Conservation (phyloP, 1,140 invertebrate genomes). For the Caligus rogercresseyi region DNA sequence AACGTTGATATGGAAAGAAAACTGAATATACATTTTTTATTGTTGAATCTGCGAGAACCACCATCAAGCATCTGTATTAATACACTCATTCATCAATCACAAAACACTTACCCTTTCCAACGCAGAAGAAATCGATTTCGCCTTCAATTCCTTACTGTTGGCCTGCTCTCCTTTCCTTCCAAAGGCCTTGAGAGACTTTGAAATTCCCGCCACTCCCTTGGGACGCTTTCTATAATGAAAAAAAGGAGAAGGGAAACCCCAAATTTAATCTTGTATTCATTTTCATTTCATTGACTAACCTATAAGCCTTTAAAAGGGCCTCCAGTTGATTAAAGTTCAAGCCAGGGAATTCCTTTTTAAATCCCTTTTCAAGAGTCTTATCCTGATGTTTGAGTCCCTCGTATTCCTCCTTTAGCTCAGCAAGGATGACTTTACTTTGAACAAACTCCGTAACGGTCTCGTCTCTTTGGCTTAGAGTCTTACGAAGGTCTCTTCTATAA, state of each 20-base stretch:
- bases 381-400: background rate
- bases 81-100: background rate
- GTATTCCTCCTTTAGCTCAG: conserved; percentile 1
- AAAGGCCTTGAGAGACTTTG: background rate
- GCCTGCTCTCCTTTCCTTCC: background rate
- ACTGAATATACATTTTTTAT: too few relatives aligned
- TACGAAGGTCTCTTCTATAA: background rate
- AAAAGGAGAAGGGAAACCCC: too few relatives aligned
- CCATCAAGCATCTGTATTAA: too few relatives aligned
- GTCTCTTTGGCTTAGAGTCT: background rate
- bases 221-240: background rate
- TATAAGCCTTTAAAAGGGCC: conserved; percentile 12
- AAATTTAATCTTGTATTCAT: too few relatives aligned
- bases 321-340: conserved; percentile 16
- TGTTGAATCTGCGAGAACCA: too few relatives aligned
- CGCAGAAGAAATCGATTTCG: background rate
- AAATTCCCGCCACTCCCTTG: background rate
- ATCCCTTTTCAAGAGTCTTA: conserved; percentile 13
- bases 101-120: background rate
- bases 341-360: conserved; percentile 19
- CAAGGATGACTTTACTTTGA: background rate
- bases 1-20: too few relatives aligned
- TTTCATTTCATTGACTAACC: too few relatives aligned
- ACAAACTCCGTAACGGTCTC: background rate
- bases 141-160: background rate